Evolutionary conservation across 2,797 vertebrate genomes (phyloP).

Genomic region (Graptemys geographica): DNA sequence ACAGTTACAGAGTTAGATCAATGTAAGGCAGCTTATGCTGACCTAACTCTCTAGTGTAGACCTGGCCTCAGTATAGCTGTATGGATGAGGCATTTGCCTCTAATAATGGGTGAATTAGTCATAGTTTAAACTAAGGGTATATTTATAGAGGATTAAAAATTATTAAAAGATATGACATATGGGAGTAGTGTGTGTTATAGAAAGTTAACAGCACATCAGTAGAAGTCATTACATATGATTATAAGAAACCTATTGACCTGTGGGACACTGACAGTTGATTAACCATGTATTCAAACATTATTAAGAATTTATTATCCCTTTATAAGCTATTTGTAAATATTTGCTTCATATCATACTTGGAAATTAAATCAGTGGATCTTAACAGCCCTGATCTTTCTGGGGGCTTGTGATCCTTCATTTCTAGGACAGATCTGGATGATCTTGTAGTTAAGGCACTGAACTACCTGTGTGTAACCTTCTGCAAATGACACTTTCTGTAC

Average conservation of each 20-base stretch:
- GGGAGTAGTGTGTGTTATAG: background rate
- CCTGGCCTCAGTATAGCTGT: background rate
- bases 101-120: background rate
- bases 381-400: background rate
- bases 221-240: background rate
- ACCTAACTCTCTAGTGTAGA: background rate
- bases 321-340: background rate
- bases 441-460: background rate
- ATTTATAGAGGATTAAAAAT: background rate
- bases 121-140: background rate
- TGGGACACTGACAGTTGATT: fast-evolving
- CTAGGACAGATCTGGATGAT: background rate
- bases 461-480: background rate
- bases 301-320: background rate
- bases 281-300: background rate
- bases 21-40: background rate
- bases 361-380: background rate
- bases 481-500: background rate
- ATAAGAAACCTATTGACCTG: background rate
- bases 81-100: background rate
- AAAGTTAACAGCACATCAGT: background rate
- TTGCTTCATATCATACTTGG: background rate
- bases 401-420: background rate
- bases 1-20: background rate
- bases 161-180: background rate